These are phyloP conservation scores for Stegodyphus mimosarum DNA, from an alignment of 1,140 invertebrate species.

Conservation along the genomic window DNA sequence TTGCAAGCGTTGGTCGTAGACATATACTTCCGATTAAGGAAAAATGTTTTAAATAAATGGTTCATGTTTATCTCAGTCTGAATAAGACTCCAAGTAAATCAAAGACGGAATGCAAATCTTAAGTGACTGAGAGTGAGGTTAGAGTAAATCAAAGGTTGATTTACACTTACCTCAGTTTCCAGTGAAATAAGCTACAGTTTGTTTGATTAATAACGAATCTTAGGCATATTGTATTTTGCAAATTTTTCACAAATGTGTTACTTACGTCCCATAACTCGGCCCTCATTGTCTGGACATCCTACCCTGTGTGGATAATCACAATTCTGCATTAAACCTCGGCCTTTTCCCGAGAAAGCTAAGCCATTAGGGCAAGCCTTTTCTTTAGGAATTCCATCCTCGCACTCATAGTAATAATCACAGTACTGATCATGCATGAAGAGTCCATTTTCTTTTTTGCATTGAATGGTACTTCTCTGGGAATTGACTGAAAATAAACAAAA, in stretches of 20 bases:
- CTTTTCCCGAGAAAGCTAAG: constrained; percentile 87
- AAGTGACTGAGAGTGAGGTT: no score
- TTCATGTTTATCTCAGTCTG: no score
- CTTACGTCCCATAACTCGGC: constrained; percentile 64
- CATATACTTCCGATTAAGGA: no score
- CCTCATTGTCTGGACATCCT: constrained; percentile 62
- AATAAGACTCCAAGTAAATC: no score
- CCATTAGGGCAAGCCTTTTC: constrained; percentile 81
- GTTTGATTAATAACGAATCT: no score
- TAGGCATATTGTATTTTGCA: no score
- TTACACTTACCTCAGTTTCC: no score
- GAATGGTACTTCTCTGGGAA: constrained; percentile 17
- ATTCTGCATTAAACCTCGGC: constrained; percentile 66
- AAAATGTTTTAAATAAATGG: no score
- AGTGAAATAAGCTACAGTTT: no score
- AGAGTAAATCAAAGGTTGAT: no score
- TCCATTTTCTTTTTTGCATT: constrained; percentile 56
- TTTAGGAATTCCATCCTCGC: constrained; percentile 62
- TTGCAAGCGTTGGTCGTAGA: no score
- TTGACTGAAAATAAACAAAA: constrained; percentile 13
- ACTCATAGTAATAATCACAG: constrained; percentile 66
- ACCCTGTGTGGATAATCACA: constrained; percentile 66
- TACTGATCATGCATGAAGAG: constrained; percentile 65
- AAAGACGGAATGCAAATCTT: no score
- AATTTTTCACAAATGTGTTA: neutral